Percentiles rank a stretch among this genome's conserved stretches.
Conservation (phyloP, 2,888 invertebrate species). For the Drosophila anomalipes region DNA sequence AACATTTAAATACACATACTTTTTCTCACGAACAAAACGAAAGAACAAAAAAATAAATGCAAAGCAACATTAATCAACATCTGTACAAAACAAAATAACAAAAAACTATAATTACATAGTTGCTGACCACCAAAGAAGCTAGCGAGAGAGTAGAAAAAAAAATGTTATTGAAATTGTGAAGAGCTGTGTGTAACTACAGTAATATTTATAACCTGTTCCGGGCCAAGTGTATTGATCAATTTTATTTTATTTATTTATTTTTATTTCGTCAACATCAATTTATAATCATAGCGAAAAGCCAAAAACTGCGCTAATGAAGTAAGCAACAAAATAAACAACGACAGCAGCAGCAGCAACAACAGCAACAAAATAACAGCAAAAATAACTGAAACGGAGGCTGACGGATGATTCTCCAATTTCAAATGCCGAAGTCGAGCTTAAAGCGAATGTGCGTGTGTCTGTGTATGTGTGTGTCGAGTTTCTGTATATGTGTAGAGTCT, state of each 20-base stretch:
- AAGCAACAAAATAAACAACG: slow-evolving; percentile 38
- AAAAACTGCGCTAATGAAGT: slow-evolving; percentile 73
- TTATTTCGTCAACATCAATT: slow-evolving; percentile 64
- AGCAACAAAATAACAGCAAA: slow-evolving; percentile 18
- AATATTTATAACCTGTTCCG: slow-evolving; percentile 63
- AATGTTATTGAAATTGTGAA: slow-evolving; percentile 33
- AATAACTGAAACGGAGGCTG: slow-evolving; percentile 54
- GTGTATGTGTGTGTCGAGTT: slow-evolving; percentile 10
- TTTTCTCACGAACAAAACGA: slow-evolving; percentile 9
- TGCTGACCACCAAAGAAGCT: slow-evolving; percentile 29
- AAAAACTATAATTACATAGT: slow-evolving; percentile 14
- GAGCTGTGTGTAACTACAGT: slow-evolving; percentile 5
- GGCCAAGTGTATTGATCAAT: slow-evolving; percentile 42
- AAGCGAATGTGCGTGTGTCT: slow-evolving; percentile 39
- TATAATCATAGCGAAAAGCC: slow-evolving; percentile 48
- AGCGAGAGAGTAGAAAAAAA: not conserved
- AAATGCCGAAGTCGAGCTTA: slow-evolving; percentile 76
- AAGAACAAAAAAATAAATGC: not conserved
- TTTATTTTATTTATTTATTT: slow-evolving; percentile 40
- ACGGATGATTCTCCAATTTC: slow-evolving; percentile 77
- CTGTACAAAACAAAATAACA: slow-evolving; percentile 14
- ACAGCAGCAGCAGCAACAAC: slow-evolving; percentile 23
- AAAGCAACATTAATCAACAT: slow-evolving; percentile 47
- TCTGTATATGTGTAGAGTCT: slow-evolving; percentile 18
- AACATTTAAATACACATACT: slow-evolving; percentile 8